Evolutionary conservation across 2,113 vertebrate genomes (phyloP), one percentile per base, ranked within the genome.

Genomic region (Centrocercus urophasianus): DNA sequence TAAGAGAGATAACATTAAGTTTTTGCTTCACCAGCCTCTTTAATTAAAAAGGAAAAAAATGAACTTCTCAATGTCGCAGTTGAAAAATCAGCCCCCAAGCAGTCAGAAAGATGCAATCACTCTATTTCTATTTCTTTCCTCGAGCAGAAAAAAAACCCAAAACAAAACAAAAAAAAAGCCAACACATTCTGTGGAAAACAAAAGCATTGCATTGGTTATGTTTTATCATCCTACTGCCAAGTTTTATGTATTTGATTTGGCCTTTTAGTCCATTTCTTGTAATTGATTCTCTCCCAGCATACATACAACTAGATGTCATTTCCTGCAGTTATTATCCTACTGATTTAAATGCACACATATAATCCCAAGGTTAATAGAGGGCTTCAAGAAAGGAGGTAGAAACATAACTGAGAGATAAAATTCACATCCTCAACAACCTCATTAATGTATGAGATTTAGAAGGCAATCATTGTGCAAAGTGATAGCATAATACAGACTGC

Each of bases 161-260:
- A 42, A 15, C 4, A 13, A 40, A 40, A 40, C 10, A 40, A 84
- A 76, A 81, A 48, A 85, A 40, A 7, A 30, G 40, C 48, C 38
- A 38, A 38, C 38, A 57, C 0, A 0, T 73, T 81, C 7, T 64
- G 45, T 77, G 64, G 84, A 95, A 74, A 95, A 64, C 38, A 64
- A 27, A 60, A 70, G 48, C 21, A 65, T 34, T 52, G 54, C 6
- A 56, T 38, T 79, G 20, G 10, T 64, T 92, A 9, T 16, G 64
- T 87, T 57, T 90, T 71, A 85, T 92, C 30, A 42, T 83, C 25
- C 18, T 38, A 14, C 40, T 84, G 59, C 52, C 74, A 80, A 61
- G 19, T 74, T 71, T 96, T 72, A 88, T 69, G 66, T 57, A 80
- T 92, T 85, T 92, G 28, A 90, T 84, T 95, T 91, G 48, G 34